These are phyloP conservation scores for Periphyllus acericola DNA, from an alignment of 2,888 invertebrate species.

Conservation along the genomic window DNA sequence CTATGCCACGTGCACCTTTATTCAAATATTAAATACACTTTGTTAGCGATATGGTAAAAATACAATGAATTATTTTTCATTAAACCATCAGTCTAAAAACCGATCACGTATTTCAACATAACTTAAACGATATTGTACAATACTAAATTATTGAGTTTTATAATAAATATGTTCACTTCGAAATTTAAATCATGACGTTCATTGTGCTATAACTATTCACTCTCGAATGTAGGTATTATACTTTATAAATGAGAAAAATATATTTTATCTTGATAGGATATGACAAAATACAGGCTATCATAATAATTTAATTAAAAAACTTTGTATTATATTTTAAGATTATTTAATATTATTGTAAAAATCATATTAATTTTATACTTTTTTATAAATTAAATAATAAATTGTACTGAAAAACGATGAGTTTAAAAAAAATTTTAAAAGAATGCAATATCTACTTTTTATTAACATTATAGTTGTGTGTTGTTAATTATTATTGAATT, in stretches of 20 bases:
- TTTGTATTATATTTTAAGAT: background rate
- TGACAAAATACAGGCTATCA: background rate
- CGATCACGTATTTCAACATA: background rate
- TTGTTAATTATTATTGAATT: constrained; percentile 2
- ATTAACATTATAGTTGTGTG: background rate
- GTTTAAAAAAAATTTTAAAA: background rate
- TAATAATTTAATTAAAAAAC: background rate
- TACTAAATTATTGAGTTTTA: background rate
- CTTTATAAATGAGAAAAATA: background rate
- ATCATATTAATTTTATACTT: background rate
- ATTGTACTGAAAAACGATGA: background rate
- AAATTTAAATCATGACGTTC: too few relatives aligned
- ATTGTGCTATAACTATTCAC: too few relatives aligned
- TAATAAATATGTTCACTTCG: background rate
- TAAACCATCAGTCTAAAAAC: background rate
- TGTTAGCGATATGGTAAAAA: background rate
- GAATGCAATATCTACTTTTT: background rate
- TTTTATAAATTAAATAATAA: background rate
- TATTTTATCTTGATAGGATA: background rate
- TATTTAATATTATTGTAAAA: background rate
- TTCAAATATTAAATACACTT: background rate
- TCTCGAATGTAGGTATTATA: too few relatives aligned
- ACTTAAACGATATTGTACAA: background rate
- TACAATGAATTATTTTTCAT: background rate
- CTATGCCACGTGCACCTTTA: constrained; percentile 6